phyloP scores from a whole-genome alignment of 2,888 invertebrate species.

The Lithophane semibrunnea region DNA sequence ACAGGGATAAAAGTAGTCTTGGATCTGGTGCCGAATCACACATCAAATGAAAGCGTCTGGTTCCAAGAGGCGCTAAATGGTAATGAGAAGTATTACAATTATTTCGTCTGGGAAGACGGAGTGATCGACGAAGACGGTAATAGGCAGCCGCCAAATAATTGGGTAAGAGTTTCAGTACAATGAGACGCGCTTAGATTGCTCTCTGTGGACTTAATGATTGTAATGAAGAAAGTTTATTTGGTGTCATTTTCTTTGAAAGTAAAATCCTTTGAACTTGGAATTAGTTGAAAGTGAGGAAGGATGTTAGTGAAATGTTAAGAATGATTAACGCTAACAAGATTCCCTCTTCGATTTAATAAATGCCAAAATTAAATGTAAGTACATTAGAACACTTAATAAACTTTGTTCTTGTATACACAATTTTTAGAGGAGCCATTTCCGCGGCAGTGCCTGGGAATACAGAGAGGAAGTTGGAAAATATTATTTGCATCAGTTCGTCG shows the following conservation, averaged over 20 bases:
- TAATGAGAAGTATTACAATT: slow-evolving; percentile 92
- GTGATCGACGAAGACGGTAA: slow-evolving; percentile 83
- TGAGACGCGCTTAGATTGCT: slow-evolving; percentile 25
- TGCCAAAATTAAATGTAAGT: not conserved
- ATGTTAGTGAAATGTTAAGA: slow-evolving; percentile 4
- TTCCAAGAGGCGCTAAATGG: slow-evolving; percentile 93
- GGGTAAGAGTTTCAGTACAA: slow-evolving; percentile 87
- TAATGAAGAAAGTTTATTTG: slow-evolving; percentile 45
- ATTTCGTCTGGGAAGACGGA: slow-evolving; percentile 93
- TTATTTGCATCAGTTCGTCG: slow-evolving; percentile 93
- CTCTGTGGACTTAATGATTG: slow-evolving; percentile 32
- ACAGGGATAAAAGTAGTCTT: slow-evolving; percentile 90
- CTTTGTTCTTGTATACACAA: not conserved
- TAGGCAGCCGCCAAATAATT: slow-evolving; percentile 93
- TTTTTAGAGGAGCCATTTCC: slow-evolving; percentile 89
- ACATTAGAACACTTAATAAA: not conserved
- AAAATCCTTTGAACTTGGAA: slow-evolving; percentile 22
- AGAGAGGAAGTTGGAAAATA: slow-evolving; percentile 91
- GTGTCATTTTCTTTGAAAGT: slow-evolving; percentile 28
- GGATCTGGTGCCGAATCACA: slow-evolving; percentile 94
- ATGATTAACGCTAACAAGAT: slow-evolving; percentile 7
- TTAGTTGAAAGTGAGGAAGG: slow-evolving; percentile 20
- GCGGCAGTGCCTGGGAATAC: slow-evolving; percentile 94
- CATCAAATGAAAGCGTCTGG: slow-evolving; percentile 95
- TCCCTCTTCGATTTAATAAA: not conserved